Evolutionary conservation across 2,797 vertebrate species (phyloP).

Genomic region (Tauraco hartlaubi): DNA sequence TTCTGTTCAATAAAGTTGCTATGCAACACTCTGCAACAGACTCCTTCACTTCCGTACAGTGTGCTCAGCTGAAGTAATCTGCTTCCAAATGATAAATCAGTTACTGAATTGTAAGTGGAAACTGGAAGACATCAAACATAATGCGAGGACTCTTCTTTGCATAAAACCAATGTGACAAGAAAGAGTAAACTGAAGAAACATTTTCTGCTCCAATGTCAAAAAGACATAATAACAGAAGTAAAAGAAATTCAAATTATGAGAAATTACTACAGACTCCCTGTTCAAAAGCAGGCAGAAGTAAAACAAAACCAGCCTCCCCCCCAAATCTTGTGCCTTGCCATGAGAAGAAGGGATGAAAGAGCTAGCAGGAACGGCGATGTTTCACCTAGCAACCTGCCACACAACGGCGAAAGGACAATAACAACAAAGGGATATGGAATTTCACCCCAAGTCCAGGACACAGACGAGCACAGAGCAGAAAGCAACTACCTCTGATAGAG

Average conservation of each 20-base stretch:
- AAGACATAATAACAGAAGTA: not conserved
- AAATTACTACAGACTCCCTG: not conserved
- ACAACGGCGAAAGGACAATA: not conserved
- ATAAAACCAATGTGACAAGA: not conserved
- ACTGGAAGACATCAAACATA: conserved; percentile 1
- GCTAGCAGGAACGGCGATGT: not conserved
- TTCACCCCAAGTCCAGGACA: not conserved
- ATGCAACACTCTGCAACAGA: conserved; percentile 28
- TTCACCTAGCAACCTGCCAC: conserved; percentile 20
- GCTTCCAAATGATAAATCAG: conserved; percentile 37
- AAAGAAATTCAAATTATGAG: not conserved
- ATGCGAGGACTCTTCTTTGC: not conserved
- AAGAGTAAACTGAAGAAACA: not conserved
- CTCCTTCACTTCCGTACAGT: not conserved
- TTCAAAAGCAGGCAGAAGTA: conserved; percentile 6
- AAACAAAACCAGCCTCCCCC: not conserved
- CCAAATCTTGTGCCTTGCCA: not conserved
- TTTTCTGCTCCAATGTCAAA: not conserved
- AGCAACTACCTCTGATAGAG: not conserved
- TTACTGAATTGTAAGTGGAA: conserved; percentile 26
- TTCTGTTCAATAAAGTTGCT: conserved; percentile 24
- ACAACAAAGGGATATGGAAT: not conserved
- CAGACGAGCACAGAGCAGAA: not conserved
- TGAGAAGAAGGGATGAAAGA: not conserved
- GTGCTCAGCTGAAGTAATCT: conserved; percentile 28